phyloP scores from a whole-genome alignment of 1,140 invertebrate genomes.

The Apis florea region DNA sequence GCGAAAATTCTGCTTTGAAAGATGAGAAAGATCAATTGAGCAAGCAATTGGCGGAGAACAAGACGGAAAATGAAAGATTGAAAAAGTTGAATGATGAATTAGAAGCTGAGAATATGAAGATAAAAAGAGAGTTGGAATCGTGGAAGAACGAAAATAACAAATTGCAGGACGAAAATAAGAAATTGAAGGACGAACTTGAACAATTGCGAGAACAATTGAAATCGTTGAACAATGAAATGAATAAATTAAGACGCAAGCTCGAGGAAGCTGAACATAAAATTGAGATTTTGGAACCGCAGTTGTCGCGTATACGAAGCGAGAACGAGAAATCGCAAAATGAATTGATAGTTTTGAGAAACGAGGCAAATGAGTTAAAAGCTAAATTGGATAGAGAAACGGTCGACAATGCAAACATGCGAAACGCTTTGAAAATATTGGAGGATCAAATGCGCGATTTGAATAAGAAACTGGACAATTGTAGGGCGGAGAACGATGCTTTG shows the following conservation, averaged over 20 bases:
- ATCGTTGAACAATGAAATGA: constrained; percentile 51
- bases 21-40: neutral
- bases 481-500: constrained; percentile 39
- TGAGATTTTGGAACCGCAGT: constrained; percentile 41
- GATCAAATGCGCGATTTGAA: constrained; percentile 58
- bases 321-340: constrained; percentile 45
- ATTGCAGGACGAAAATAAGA: constrained; percentile 35
- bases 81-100: neutral
- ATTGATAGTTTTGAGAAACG: constrained; percentile 21
- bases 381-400: constrained; percentile 34
- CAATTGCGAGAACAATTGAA: constrained; percentile 42
- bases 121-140: constrained; percentile 5
- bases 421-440: constrained; percentile 62
- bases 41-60: neutral
- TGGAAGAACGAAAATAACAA: constrained; percentile 41
- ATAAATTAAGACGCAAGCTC: constrained; percentile 45
- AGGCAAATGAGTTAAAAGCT: constrained; percentile 29
- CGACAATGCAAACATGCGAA: constrained; percentile 25
- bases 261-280: constrained; percentile 40
- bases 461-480: constrained; percentile 52
- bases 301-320: constrained; percentile 37
- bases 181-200: neutral
- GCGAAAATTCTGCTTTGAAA: constrained; percentile 16
- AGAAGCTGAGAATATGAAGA: constrained; percentile 31
- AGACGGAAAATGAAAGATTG: constrained; percentile 43